phyloP scores from a whole-genome alignment of 2,113 vertebrate species.

The Axis porcinus region DNA sequence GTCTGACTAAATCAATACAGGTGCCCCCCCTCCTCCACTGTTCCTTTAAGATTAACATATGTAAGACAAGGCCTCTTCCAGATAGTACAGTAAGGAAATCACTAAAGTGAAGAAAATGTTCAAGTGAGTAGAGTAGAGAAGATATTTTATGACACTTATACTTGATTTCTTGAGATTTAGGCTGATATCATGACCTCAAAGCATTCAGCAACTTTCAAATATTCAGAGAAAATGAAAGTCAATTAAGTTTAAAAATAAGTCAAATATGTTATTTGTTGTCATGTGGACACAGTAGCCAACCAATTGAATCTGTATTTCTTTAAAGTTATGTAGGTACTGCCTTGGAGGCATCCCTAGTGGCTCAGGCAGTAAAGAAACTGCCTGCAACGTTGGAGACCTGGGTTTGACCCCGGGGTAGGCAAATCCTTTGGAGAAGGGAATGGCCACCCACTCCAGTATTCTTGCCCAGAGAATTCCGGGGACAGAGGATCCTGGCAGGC shows the following conservation, averaged over 20 bases:
- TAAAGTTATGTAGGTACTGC: background rate
- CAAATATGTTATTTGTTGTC: background rate
- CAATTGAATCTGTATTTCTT: background rate
- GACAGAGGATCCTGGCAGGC: background rate
- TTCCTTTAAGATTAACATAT: background rate
- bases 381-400: background rate
- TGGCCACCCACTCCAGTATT: background rate
- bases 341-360: background rate
- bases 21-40: rapidly evolving
- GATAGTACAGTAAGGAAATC: background rate
- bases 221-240: background rate
- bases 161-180: conserved; percentile 10
- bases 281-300: background rate
- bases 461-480: background rate
- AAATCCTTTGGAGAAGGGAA: background rate
- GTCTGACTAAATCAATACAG: background rate
- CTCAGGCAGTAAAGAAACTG: background rate
- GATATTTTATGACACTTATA: background rate
- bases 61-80: background rate
- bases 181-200: background rate
- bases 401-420: background rate
- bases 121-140: background rate
- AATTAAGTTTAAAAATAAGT: background rate
- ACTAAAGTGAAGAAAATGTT: background rate
- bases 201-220: background rate